Evolutionary conservation across 2,113 vertebrate genomes (phyloP), one percentile per base, ranked within the genome.

Genomic region (Varanus komodoensis): DNA sequence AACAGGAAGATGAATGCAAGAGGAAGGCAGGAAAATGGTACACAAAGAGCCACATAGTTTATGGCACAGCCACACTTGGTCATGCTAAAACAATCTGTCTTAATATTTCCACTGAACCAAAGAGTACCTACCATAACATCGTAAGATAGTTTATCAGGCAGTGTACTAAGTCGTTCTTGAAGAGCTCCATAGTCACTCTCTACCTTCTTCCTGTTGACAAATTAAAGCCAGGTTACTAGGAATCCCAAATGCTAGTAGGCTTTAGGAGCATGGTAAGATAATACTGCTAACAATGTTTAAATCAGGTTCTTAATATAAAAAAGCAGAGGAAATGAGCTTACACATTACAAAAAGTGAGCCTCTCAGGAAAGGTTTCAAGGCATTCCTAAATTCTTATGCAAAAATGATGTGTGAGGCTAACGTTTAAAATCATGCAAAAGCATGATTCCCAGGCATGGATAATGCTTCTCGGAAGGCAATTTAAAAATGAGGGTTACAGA

Each of bases 91-190:
- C 17, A 32, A 12, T 71, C 2, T 92, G 52, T 8, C 27, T 44
- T 8, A 4, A 29, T 91, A 86, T 34, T 89, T 29, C 29, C 38
- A 78, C 85, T 89, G 71, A 91, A 84, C 61, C 12, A 87, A 48
- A 57, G 5, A 0, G 0, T 67, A 97, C 98, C 81, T 97, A 99
- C 99, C 99, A 98, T 99, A 95, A 99, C 92, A 96, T 98, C 97
- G 64, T 98, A 99, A 89, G 98, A 98, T 93, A 98, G 95, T 73
- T 98, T 98, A 91, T 99, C 98, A 34, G 99, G 99, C 91, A 98
- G 97, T 6, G 97, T 98, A 85, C 73, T 94, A 64, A 99, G 98
- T 14, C 98, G 96, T 84, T 98, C 97, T 96, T 98, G 98, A 97
- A 98, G 98, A 85, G 98, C 97, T 84, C 98, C 97, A 74, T 99